Conservation (phyloP, 1,140 invertebrate species). For the Drosophila pseudoobscura region DNA sequence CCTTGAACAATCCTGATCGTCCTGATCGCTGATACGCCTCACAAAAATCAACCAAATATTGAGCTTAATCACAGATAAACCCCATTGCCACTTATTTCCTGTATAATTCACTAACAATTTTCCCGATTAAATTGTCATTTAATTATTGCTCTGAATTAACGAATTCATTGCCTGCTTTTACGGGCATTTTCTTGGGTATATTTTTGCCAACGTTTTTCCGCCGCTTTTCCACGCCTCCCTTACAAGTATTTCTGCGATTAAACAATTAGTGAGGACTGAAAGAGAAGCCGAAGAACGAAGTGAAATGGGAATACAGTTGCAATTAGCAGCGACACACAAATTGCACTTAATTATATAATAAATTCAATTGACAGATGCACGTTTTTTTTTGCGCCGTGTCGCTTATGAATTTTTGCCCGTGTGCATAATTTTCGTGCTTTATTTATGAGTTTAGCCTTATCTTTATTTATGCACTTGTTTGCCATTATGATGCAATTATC, state of each 20-base stretch:
- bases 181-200: constrained; percentile 11
- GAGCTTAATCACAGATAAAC: constrained; percentile 10
- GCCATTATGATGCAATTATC: constrained; percentile 51
- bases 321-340: constrained; percentile 64
- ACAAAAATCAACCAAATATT: constrained; percentile 1
- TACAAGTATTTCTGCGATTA: constrained; percentile 21
- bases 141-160: constrained; percentile 31
- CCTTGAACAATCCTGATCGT: too few relatives aligned
- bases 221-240: background rate
- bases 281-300: constrained; percentile 24
- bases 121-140: constrained; percentile 36
- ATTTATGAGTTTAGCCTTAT: constrained; percentile 67
- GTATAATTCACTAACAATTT: constrained; percentile 27
- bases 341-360: constrained; percentile 77
- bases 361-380: constrained; percentile 74
- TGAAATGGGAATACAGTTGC: constrained; percentile 51
- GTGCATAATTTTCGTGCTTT: constrained; percentile 46
- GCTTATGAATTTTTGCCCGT: constrained; percentile 1
- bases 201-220: constrained; percentile 6
- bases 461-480: constrained; percentile 71
- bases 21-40: too few relatives aligned
- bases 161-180: constrained; percentile 24
- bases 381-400: constrained; percentile 23
- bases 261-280: constrained; percentile 53
- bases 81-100: background rate